Percentiles rank a stretch among this genome's conserved stretches.
These are phyloP conservation scores for Tanytarsus gracilentus DNA, from an alignment of 2,888 invertebrate genomes.

Conservation along the genomic window DNA sequence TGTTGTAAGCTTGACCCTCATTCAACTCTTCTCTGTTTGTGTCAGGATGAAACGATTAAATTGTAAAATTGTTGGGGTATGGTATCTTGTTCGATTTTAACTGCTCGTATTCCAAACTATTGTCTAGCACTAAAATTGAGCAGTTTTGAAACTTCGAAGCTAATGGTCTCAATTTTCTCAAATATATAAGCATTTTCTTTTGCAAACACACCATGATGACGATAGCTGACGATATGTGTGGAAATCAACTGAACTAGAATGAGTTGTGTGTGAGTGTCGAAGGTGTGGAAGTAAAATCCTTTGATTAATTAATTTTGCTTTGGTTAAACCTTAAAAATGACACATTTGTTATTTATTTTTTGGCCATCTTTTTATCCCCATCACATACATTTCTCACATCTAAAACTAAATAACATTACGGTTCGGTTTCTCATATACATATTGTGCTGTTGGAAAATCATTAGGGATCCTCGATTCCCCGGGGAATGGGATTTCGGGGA, in stretches of 20 bases:
- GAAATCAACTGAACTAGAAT: no score
- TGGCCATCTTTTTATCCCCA: constrained; percentile 9
- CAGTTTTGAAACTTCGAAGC: no score
- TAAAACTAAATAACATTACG: constrained; percentile 23
- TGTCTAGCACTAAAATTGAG: no score
- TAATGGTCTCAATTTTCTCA: no score
- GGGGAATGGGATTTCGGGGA: no score
- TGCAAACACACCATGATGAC: not conserved
- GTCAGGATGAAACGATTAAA: constrained; percentile 17
- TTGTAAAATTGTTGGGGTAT: not conserved
- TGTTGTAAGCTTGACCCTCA: no score
- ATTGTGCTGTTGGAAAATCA: constrained; percentile 20
- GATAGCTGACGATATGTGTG: no score
- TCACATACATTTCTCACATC: not conserved
- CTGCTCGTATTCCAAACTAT: not conserved
- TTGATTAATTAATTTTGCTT: constrained; percentile 27
- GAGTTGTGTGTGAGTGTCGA: not conserved
- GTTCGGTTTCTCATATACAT: constrained; percentile 18
- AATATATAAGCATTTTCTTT: not conserved
- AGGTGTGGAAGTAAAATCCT: constrained; percentile 12
- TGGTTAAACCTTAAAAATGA: constrained; percentile 24
- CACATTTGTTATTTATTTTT: constrained; percentile 22
- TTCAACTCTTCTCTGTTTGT: constrained; percentile 1
- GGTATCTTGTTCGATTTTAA: not conserved
- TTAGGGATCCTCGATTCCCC: constrained; percentile 10